These are phyloP conservation scores for Drosophila aldrichi DNA, from an alignment of 2,888 invertebrate genomes.

Conservation along the genomic window DNA sequence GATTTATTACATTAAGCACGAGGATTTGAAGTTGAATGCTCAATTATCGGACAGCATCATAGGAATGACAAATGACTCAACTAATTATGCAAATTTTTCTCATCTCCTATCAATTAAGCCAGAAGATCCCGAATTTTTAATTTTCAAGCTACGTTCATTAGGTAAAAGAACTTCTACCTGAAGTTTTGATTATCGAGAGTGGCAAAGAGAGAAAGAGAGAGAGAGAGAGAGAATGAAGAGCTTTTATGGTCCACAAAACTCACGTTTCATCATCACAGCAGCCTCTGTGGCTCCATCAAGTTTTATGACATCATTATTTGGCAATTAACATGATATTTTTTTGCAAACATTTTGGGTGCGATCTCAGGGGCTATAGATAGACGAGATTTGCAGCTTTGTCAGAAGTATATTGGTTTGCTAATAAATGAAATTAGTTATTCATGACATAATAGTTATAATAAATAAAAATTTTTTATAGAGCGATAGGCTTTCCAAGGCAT, in stretches of 20 bases:
- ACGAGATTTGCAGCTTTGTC: conserved; percentile 1
- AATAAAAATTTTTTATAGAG: not conserved
- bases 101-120: not conserved
- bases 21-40: not conserved
- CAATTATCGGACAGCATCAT: conserved; percentile 14
- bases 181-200: not conserved
- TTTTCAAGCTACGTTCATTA: not conserved
- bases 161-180: not conserved
- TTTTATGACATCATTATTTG: conserved; percentile 29
- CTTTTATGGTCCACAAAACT: not conserved
- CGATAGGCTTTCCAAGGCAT: not conserved
- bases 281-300: not conserved
- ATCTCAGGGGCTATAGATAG: conserved; percentile 17
- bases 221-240: not conserved
- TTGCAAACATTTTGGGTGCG: not conserved
- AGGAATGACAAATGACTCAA: conserved; percentile 16
- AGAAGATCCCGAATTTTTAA: not conserved
- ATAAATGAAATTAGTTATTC: not conserved
- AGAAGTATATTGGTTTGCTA: not conserved
- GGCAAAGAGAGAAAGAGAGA: not conserved
- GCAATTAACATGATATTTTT: conserved; percentile 29
- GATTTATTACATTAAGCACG: conserved; percentile 14
- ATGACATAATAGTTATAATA: conserved; percentile 2
- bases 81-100: conserved; percentile 34
- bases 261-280: not conserved